Percentiles rank a stretch among this genome's conserved stretches.
These are phyloP conservation scores for Eubasilissa splendida DNA, from an alignment of 2,888 invertebrate genomes.

Conservation along the genomic window DNA sequence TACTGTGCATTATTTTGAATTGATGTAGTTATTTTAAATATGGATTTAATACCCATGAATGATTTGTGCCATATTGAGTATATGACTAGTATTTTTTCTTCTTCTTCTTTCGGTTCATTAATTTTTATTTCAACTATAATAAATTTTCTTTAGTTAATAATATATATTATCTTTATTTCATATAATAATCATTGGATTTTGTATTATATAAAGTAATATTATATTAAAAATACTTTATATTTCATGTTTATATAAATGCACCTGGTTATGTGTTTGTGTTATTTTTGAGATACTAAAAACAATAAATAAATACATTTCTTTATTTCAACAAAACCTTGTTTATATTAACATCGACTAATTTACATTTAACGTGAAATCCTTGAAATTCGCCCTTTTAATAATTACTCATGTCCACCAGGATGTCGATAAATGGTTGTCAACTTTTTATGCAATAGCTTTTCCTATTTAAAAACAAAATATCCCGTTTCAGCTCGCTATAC, in stretches of 20 bases:
- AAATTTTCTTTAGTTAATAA: not conserved
- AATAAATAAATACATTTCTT: slow-evolving; percentile 62
- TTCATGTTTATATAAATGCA: slow-evolving; percentile 61
- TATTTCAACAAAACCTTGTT: slow-evolving; percentile 2
- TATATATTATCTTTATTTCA: not conserved
- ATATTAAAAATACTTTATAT: slow-evolving; percentile 18
- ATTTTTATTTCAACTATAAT: not conserved
- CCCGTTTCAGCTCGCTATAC: too few species aligned
- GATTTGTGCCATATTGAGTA: slow-evolving; percentile 42
- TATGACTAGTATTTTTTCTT: not conserved
- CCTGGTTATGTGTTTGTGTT: slow-evolving; percentile 68
- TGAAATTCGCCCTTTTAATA: too few species aligned
- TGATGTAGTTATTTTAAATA: not conserved
- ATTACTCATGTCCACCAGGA: too few species aligned
- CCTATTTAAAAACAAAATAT: too few species aligned
- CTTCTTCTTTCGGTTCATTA: not conserved
- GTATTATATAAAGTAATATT: not conserved
- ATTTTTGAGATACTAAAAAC: slow-evolving; percentile 73
- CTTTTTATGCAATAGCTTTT: too few species aligned
- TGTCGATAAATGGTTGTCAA: too few species aligned
- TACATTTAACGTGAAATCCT: too few species aligned
- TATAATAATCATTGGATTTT: not conserved
- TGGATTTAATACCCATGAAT: slow-evolving; percentile 21
- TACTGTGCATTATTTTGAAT: not conserved
- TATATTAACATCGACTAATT: not conserved